Conservation (phyloP, 2,888 invertebrate genomes). For the Mamestra brassicae region DNA sequence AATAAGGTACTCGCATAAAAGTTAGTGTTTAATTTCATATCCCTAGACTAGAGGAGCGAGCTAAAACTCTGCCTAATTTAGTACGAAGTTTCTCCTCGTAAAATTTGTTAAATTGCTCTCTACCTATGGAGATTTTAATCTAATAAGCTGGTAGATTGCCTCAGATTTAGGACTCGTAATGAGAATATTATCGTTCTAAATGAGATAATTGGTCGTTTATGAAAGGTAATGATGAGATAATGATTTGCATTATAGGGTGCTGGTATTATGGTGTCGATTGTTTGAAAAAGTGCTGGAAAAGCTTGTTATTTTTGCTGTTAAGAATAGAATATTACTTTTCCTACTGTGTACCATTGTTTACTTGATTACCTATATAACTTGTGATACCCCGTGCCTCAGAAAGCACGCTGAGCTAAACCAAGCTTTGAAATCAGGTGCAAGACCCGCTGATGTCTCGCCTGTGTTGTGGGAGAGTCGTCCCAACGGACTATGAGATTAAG, state of each 20-base stretch:
- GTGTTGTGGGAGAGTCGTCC: no score
- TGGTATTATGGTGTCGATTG: background rate
- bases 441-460: no score
- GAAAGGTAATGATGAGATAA: conserved; percentile 21
- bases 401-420: no score
- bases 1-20: conserved; percentile 62
- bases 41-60: conserved; percentile 42
- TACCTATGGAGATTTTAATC: conserved; percentile 55
- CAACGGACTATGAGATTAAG: no score
- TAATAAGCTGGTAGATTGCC: conserved; percentile 41
- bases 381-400: no score
- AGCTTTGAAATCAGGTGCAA: no score
- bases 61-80: conserved; percentile 57
- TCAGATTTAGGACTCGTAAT: conserved; percentile 45
- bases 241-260: background rate
- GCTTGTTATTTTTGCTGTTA: no score
- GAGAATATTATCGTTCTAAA: conserved; percentile 33
- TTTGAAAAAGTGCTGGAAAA: background rate
- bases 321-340: no score
- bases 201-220: conserved; percentile 27
- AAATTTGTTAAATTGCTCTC: conserved; percentile 60
- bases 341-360: no score
- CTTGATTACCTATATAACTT: no score
- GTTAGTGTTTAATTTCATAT: conserved; percentile 61
- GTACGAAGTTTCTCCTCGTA: conserved; percentile 57